Base-by-base conservation (phyloP, 2,113 vertebrate species). In the Barbus barbus region DNA sequence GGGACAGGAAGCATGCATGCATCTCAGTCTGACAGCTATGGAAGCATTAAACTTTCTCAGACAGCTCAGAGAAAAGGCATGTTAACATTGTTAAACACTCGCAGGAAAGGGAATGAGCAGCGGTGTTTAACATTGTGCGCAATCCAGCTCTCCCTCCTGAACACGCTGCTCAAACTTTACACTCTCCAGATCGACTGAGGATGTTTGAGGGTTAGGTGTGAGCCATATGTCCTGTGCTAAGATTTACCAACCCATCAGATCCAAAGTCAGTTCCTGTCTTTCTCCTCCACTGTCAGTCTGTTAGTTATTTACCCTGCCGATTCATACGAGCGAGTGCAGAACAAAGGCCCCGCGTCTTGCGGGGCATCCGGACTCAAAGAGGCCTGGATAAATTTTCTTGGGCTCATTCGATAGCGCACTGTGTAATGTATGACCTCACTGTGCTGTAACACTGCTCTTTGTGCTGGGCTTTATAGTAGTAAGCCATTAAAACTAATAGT, bases 401-500 rank as follows among this genome's bases (percentile, higher is more conserved):
- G 65, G 20, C 58, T 41, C 26, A 41, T n/a, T 81, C 67, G 83
- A 74, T 76, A 36, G 51, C 24, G 22, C 20, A 33, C 26, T 20
- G 67, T 16, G 71, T 48, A 58, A 83, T 77, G 18, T 69, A 84
- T 89, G 82, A 89, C 85, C 84, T 87, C 85, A 88, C 63, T 46
- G 58, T 9, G 24, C 85, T 60, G 78, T 81, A 73, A 85, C 26
- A 71, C 60, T 48, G 9, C 86, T 89, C 87, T 85, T 69, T 69
- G 61, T 81, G 84, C 86, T 72, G 87, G 82, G 87, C 84, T 85
- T 86, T 92, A 90, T 82, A 89, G 88, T 78, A 89, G 86, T 90
- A 88, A 86, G 87, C 86, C 86, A 89, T 92, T 92, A 92, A 87
- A 92, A 90, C 87, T 88, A 85, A 88, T 71, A 78, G 87, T 26